Base-by-base conservation (phyloP, 2,797 vertebrate species). In the Rhinophrynus dorsalis region DNA sequence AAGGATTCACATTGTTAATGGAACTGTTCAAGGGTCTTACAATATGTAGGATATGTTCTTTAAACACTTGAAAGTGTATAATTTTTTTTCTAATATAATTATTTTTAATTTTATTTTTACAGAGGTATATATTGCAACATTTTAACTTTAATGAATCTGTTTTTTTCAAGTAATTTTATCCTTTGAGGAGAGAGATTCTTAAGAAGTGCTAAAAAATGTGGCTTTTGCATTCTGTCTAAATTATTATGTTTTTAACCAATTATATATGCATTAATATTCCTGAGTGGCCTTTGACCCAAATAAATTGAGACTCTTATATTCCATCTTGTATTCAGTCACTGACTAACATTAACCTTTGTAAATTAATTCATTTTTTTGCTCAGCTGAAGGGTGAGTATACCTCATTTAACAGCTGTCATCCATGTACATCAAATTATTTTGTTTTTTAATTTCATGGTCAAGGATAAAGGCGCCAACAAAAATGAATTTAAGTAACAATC, bases 361-460 rank as follows among this genome's bases (percentile, higher is more conserved):
- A 66, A 64, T 52, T 66, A 66, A 54, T 66, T 66, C 35, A 32
- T 15, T 21, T 27, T 54, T 54, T 66, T 55, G 32, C 37, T 66
- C 55, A 54, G 50, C 62, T 66, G 50, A 48, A 55, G 50, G 62
- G 62, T 66, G 48, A 66, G 50, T 66, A 26, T 66, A 54, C 37
- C 47, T 66, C 62, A 66, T 66, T 66, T 66, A 55, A 54, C 35
- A 45, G 50, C 48, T 66, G 48, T 32, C 50, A 42, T 24, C 62
- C 62, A 64, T 66, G 42, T 66, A 29, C 33, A 26, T 66, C 44
- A 55, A 66, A 37, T 66, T 42, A 55, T 66, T 66, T 55, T 66
- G 50, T 44, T 55, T 66, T 55, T 32, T 44, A 66, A 42, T 37
- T 44, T 37, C 47, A 54, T 42, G 62, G 62, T 66, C 50, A 55